Evolutionary conservation across 2,888 invertebrate species (phyloP), one percentile per base, ranked within the genome.

Genomic region (Listrodromus nycthemerus): DNA sequence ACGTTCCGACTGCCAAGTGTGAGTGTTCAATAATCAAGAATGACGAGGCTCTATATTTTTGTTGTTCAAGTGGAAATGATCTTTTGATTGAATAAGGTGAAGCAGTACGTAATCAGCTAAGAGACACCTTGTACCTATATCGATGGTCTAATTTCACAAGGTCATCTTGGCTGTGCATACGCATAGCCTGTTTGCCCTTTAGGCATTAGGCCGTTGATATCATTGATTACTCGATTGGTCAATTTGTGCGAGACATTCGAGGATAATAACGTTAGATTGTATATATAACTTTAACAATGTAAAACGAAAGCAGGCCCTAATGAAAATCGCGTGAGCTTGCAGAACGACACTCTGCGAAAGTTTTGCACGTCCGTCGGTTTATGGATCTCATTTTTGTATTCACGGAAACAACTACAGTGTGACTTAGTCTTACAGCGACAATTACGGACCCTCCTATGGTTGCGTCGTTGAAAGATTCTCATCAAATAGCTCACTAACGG

Each of bases 1-100:
- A 80, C 71, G 61, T 83, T 83, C 58, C 19, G 71, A 83, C 83
- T 83, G 80, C 83, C 83, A 61, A 83, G 48, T 58, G 48, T 61
- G 55, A 78, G 21, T 65, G 52, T 79, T 70, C 48, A 21, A 24
- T 63, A 55, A 24, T 30, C 55, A 75, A 70, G 10, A 27, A 21
- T 41, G 52, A 30, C 37, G 33, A 61, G 73, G 16, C 24, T 67
- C 48, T 37, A 37, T 69, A 30, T 48, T 27, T 69, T 69, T 69
- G 58, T 61, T 33, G 37, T 67, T 55, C 41, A 45, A 55, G 37
- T 27, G 37, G 27, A 16, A 48, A 13, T 4, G 67, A 24, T 67
- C 52, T 58, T n/a, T 27, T 30, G 41, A 77, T 27, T 30, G 41
- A 67, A 52, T 52, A 3, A 41, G 37, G 13, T 61, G 41, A 24